These are phyloP conservation scores for Cyclina sinensis DNA, from an alignment of 1,140 invertebrate species.

Conservation along the genomic window DNA sequence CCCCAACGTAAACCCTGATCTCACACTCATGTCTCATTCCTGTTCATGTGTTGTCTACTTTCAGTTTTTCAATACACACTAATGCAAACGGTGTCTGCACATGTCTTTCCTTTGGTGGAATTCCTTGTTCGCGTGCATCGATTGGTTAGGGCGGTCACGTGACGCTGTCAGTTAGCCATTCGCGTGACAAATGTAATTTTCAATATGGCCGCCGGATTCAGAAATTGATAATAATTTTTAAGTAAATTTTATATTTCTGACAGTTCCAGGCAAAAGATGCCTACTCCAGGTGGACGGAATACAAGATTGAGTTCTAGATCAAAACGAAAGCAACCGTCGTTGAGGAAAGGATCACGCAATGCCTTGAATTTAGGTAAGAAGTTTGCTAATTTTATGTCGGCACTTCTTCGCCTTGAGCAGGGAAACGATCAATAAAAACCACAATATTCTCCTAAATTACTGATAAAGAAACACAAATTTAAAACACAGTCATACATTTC, in stretches of 20 bases:
- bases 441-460: not conserved
- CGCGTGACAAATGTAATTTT: slow-evolving; percentile 77
- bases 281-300: slow-evolving; percentile 77
- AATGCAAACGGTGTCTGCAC: slow-evolving; percentile 55
- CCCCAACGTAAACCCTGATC: slow-evolving; percentile 69
- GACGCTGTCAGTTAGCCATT: slow-evolving; percentile 78
- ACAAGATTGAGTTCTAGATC: slow-evolving; percentile 81
- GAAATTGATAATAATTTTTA: slow-evolving; percentile 63
- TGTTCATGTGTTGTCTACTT: not conserved
- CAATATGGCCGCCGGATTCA: slow-evolving; percentile 80
- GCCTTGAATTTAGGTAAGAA: slow-evolving; percentile 44
- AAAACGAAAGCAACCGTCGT: slow-evolving; percentile 32
- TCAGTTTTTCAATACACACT: not conserved
- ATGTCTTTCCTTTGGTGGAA: slow-evolving; percentile 46
- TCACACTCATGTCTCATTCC: slow-evolving; percentile 52
- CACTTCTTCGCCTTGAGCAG: not conserved
- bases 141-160: slow-evolving; percentile 80
- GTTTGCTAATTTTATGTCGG: not conserved
- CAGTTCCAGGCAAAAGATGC: slow-evolving; percentile 77
- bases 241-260: slow-evolving; percentile 56
- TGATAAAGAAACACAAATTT: not conserved
- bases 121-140: slow-evolving; percentile 53
- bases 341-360: slow-evolving; percentile 26
- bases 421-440: slow-evolving; percentile 33
- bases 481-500: no score